Base-by-base conservation (phyloP, 2,888 invertebrate species). In the Ophion slaviceki region DNA sequence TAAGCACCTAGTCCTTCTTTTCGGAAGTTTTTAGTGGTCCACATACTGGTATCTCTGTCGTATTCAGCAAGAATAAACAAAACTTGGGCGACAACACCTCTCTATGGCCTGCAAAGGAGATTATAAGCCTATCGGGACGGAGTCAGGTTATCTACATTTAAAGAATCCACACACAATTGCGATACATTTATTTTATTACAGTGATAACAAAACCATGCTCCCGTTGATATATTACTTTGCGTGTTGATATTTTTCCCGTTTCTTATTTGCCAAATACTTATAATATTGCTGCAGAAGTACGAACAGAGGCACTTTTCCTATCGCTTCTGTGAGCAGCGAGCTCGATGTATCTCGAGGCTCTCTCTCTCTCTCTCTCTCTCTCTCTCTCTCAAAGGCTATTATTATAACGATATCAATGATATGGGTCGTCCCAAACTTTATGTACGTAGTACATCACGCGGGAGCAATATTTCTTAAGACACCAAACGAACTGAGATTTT, bases 71-170 rank as follows among this genome's bases (percentile, higher is more conserved):
- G 20, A 40, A 24, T 7, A 45, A 28, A 36, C 10, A 1, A 36
- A 59, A 40, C n/a, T 75, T 24, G 4, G 11, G 14, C 24, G 40
- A 10, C 17, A n/a, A 75, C 8, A 11, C 5, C 40, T 40, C 5
- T 6, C 20, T 2, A 78, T 68, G 77, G 67, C 77, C 17, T 24
- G 36, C 11, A 68, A 28, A 57, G 24, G 77, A 78, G 66, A 78
- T 61, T 68, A 68, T 17, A 68, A 57, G 68, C 45, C 61, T 17
- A 61, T 84, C 70, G 68, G 14, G 10, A 85, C 82, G 81, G 85
- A 87, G 62, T 82, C 85, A 78, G 83, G 83, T 78, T 75, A 59
- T 71, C 81, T 74, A 57, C 47, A 14, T 32, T 7, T 2, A 14
- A 67, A 47, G 59, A 68, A n/a, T 67, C 45, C 28, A 59, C 2